Evolutionary conservation across 2,888 invertebrate genomes (phyloP), one percentile per base, ranked within the genome.

Genomic region (Siphonodentalium dalli): DNA sequence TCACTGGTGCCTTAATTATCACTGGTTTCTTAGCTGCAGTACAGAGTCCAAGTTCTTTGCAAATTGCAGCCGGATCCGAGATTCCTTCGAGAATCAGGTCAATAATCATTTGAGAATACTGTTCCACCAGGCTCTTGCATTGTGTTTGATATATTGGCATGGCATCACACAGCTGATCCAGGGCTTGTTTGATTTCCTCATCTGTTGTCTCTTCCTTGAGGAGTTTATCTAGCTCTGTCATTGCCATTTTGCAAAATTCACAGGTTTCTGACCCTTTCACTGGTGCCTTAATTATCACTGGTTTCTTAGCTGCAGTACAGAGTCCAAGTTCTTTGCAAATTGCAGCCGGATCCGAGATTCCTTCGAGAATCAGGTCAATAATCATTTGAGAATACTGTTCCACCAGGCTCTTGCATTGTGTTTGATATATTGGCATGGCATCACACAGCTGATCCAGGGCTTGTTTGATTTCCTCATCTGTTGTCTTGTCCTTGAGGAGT

Each of bases 121-220:
- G 38, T 3, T 58, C n/a, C 2, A 64, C 63, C 42, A 68, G 56
- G 13, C 28, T 35, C 15, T 37, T 34, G 45, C 66, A 66, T 34
- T 59, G n/a, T n/a, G n/a, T n/a, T n/a, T n/a, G n/a, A n/a, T n/a
- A n/a, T n/a, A n/a, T n/a, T n/a, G 94, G 93, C 82, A 94, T 39
- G 49, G 72, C 6, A 80, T 61, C 83, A 82, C 93, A 94, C 2
- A 90, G 84, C 38, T 81, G 81, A 67, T 88, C 87, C 0, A 94
- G 86, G 0, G 87, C 83, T 2, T 83, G 80, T 78, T 90, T 89
- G 40, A 94, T 88, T 71, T 89, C 87, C n/a, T 88, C 88, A n/a
- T n/a, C n/a, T n/a, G n/a, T n/a, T n/a, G n/a, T n/a, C n/a, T n/a
- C n/a, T n/a, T n/a, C n/a, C n/a, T n/a, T n/a, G n/a, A n/a, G n/a